Base-by-base conservation (phyloP, 1,140 invertebrate genomes). In the Drosophila pseudoobscura region DNA sequence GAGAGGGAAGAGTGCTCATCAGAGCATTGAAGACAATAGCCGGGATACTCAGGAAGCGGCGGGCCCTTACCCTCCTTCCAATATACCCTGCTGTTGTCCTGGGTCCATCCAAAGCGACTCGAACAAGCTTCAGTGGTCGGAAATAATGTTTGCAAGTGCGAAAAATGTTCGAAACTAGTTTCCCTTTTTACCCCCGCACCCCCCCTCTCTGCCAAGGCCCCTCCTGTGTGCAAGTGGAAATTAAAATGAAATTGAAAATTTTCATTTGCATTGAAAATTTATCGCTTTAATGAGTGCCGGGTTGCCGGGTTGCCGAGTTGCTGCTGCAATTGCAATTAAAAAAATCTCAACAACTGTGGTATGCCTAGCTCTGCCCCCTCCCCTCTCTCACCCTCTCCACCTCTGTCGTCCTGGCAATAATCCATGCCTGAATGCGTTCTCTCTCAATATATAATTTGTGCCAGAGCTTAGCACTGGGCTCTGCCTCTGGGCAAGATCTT, bases 81-180 rank as follows among this genome's bases (percentile, higher is more conserved):
- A 39, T 39, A 4, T 39, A 39, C 35, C 11, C 35, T 39, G 35
- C 11, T 39, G 11, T 39, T 39, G 35, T 13, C 35, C 35, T 3
- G 35, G 11, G 11, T 39, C 11, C 35, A 13, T 39, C 11, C 11
- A 4, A 5, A 13, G 35, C 35, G 35, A 39, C 35, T 39, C 8
- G 31, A 31, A 31, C 31, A 31, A 3, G 31, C 8, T 13, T 3
- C 35, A 39, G 3, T 39, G 35, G 35, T 39, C 35, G 35, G n/a
- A 43, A 44, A 53, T 44, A 62, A 47, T 65, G 72, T 53, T 26
- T 62, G 45, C 7, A 20, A 53, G 39, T 61, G 55, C 11, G 6
- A 20, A 80, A 60, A 78, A 62, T 80, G 62, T 72, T 46, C 61
- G 35, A 74, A 85, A 85, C 77, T 76, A 84, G 80, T 87, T 74